Conservation (phyloP, 1,140 invertebrate genomes). For the Drosophila fuyamai region DNA sequence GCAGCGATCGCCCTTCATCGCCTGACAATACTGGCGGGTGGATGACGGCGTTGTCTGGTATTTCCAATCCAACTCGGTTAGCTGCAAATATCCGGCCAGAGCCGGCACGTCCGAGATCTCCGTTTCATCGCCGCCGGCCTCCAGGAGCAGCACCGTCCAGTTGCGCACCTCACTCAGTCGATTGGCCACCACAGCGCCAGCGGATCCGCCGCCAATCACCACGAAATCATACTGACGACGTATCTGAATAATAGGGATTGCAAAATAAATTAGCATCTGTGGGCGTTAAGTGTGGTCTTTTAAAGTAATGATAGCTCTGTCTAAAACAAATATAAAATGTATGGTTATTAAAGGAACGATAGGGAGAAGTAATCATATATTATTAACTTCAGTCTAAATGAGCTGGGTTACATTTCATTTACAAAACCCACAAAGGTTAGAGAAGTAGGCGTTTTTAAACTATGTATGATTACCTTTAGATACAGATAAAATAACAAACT, state of each 20-base stretch:
- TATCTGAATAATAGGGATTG: slow-evolving; percentile 85
- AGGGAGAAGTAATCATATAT: too few species aligned
- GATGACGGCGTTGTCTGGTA: slow-evolving; percentile 94
- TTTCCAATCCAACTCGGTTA: slow-evolving; percentile 95
- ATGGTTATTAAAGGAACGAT: too few species aligned
- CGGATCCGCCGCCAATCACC: slow-evolving; percentile 95
- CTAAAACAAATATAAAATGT: too few species aligned
- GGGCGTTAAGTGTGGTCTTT: background rate
- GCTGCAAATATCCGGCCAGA: slow-evolving; percentile 90
- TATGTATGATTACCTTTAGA: background rate
- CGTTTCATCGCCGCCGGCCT: slow-evolving; percentile 93
- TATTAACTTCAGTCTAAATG: too few species aligned
- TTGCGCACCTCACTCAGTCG: slow-evolving; percentile 92
- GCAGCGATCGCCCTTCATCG: slow-evolving; percentile 93
- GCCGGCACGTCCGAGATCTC: slow-evolving; percentile 92
- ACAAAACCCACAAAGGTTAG: background rate
- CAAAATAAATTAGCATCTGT: background rate
- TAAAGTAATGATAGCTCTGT: too few species aligned
- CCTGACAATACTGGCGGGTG: slow-evolving; percentile 90
- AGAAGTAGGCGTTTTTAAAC: background rate
- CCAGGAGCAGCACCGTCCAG: slow-evolving; percentile 92
- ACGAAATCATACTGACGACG: slow-evolving; percentile 92
- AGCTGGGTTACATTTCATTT: background rate
- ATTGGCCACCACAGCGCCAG: slow-evolving; percentile 96
- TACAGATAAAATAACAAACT: background rate